phyloP scores from a whole-genome alignment of 1,140 invertebrate genomes.

The Nephotettix cincticeps region DNA sequence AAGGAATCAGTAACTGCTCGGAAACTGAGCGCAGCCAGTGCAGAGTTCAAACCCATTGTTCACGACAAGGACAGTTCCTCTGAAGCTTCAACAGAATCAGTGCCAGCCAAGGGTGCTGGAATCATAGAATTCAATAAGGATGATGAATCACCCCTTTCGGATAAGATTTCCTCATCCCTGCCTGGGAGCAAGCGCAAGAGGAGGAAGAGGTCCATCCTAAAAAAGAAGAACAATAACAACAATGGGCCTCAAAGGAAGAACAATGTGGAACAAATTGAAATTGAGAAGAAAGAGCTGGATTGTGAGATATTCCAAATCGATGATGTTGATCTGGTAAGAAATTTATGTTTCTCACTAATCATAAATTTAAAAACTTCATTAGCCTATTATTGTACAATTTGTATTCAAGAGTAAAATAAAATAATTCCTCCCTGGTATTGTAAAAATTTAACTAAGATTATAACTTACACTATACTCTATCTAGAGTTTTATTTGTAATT shows the following conservation, averaged over 20 bases:
- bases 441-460: too few relatives aligned
- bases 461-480: too few relatives aligned
- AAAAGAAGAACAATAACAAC: constrained; percentile 61
- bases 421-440: too few relatives aligned
- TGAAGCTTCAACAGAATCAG: constrained; percentile 2
- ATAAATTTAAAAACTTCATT: too few relatives aligned
- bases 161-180: not conserved
- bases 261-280: constrained; percentile 1
- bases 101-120: constrained; percentile 23
- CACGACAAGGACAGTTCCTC: not conserved
- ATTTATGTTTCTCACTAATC: too few relatives aligned
- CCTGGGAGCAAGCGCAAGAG: constrained; percentile 64
- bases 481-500: too few relatives aligned
- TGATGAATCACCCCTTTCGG: not conserved
- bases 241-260: constrained; percentile 27
- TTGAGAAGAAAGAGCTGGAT: not conserved
- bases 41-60: constrained; percentile 43
- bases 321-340: constrained; percentile 31
- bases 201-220: constrained; percentile 73
- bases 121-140: constrained; percentile 31
- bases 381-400: too few relatives aligned
- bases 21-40: constrained; percentile 35
- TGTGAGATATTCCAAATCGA: constrained; percentile 37
- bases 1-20: constrained; percentile 29
- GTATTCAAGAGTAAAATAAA: too few relatives aligned